A percentile compares a stretch with the other conserved stretches of the same genome.
phyloP scores from a whole-genome alignment of 2,113 vertebrate species.

The Platysternon megacephalum region DNA sequence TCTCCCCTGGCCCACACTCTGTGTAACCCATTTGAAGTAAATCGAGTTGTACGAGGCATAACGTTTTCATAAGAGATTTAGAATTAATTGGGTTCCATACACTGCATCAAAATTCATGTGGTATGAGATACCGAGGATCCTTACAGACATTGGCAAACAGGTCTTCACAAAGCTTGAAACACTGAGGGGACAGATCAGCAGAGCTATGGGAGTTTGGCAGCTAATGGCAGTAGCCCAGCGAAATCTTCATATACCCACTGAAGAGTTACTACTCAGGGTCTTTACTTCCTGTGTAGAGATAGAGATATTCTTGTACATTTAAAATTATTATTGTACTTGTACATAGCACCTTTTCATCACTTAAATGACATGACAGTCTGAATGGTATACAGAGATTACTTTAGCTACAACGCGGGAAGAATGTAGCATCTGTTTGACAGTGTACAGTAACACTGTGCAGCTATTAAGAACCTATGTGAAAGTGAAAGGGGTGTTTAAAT shows the following conservation, averaged over 20 bases:
- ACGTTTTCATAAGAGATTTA: not conserved
- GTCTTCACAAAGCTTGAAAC: not conserved
- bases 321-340: not conserved
- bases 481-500: constrained; percentile 27
- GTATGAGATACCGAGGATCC: not conserved
- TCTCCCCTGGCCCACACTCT: not conserved
- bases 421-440: not conserved
- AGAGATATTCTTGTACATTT: rapidly evolving
- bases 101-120: not conserved
- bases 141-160: not conserved
- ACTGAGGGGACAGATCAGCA: not conserved
- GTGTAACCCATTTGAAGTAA: not conserved
- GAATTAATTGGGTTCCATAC: not conserved
- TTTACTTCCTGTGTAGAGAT: not conserved
- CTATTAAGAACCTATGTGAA: not conserved
- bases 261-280: not conserved
- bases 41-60: not conserved
- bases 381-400: not conserved
- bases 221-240: not conserved
- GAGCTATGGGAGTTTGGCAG: not conserved
- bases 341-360: not conserved
- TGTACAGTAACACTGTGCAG: not conserved
- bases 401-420: not conserved
- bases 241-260: not conserved
- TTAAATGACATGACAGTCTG: not conserved